Evolutionary conservation across 2,888 invertebrate genomes (phyloP), one percentile per base, ranked within the genome.

Genomic region (Tyria jacobaeae): DNA sequence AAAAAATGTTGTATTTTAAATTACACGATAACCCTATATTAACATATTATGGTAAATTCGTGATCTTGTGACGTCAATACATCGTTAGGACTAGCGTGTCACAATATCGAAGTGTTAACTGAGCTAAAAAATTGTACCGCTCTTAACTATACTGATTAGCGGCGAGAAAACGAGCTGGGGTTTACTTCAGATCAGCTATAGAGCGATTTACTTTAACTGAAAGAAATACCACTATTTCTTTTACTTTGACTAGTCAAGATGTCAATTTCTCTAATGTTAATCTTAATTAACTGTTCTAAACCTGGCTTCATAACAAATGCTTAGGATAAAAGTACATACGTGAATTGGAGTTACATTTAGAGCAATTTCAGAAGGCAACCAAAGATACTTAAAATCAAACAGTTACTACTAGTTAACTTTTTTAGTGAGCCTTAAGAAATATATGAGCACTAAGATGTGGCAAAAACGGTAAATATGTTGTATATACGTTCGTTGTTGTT

Each of bases 81-180:
- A 51, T 57, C 55, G 58, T 51, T 49, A 61, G 41, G 31, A 52
- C 55, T 24, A 44, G 35, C 50, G 39, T 64, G 61, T 57, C 51
- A 64, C 47, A 47, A 17, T 21, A 15, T 21, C 14, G 15, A 47
- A 61, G 70, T 75, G 78, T 52, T 72, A 76, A 78, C 51, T 65
- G 9, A n/a, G 34, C 39, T 59, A 64, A 65, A 64, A 68, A 64
- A 67, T 71, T 64, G 57, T 56, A 59, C 63, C 55, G 31, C 39
- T 37, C 60, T 62, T 74, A 67, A 65, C 64, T 56, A 54, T 54
- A 53, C 48, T 49, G 57, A 72, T 72, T 72, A 72, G 60, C 49
- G 21, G 49, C 27, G 35, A 56, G 25, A 55, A 51, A 50, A 41
- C n/a, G 17, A 55, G 50, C 56, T 39, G n/a, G 24, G 34, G 15